Evolutionary conservation across 2,113 vertebrate species (phyloP).

Genomic region (sheep (Ovis aries)): ARS-UI_Ramb_v3.0 NC_056079.1:40736001-40736500

Average conservation of each 20-base stretch:
- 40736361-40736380: constrained; percentile 19
- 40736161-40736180: not conserved
- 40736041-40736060: not conserved
- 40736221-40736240: not conserved
- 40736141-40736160: not conserved
- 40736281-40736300: not conserved
- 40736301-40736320: not conserved
- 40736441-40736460: not conserved
- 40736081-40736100: not conserved
- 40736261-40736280: not conserved
- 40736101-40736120: not conserved
- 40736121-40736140: not conserved
- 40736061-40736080: not conserved
- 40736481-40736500: not conserved
- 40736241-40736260: not conserved
- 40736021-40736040: not conserved
- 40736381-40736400: not conserved
- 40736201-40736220: not conserved
- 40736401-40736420: not conserved
- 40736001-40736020: not conserved
- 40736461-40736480: constrained; percentile 18
- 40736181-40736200: not conserved
- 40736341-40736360: not conserved
- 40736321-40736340: not conserved
- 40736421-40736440: not conserved